Conservation (phyloP, 1,140 invertebrate species). For the Caligus rogercresseyi region DNA sequence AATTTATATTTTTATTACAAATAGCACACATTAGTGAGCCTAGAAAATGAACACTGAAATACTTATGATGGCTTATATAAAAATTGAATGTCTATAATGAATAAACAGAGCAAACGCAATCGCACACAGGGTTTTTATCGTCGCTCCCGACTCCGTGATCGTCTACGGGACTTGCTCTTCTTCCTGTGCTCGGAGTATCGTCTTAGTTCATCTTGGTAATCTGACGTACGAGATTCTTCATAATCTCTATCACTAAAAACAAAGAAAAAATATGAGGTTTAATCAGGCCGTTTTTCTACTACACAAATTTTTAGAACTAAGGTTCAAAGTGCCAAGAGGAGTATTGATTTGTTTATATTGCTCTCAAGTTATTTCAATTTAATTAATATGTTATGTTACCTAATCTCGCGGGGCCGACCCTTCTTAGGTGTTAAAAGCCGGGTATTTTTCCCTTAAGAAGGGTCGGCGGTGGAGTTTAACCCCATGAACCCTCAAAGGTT, state of each 20-base stretch:
- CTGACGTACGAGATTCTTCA: background rate
- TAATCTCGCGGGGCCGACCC: no score
- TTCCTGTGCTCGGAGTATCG: conserved; percentile 8
- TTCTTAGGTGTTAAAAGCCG: no score
- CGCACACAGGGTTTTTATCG: background rate
- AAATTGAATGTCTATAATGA: no score
- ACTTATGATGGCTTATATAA: no score
- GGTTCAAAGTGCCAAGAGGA: background rate
- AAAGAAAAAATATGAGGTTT: no score
- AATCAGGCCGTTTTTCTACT: background rate
- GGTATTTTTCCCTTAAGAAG: no score
- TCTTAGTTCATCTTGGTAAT: conserved; percentile 5
- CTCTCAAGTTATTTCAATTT: background rate
- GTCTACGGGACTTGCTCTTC: conserved; percentile 6
- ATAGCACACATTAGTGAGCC: no score
- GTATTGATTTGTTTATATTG: background rate
- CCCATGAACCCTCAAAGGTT: no score
- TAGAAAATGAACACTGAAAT: no score
- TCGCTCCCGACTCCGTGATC: background rate
- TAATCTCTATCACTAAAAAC: background rate
- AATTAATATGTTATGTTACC: background rate
- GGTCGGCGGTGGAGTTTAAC: no score
- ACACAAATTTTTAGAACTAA: background rate
- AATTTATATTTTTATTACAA: no score
- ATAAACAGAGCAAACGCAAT: no score